A percentile compares a stretch with the other conserved stretches of the same genome.
phyloP scores from a whole-genome alignment of 1,140 invertebrate species.

The Cotesia typhae region DNA sequence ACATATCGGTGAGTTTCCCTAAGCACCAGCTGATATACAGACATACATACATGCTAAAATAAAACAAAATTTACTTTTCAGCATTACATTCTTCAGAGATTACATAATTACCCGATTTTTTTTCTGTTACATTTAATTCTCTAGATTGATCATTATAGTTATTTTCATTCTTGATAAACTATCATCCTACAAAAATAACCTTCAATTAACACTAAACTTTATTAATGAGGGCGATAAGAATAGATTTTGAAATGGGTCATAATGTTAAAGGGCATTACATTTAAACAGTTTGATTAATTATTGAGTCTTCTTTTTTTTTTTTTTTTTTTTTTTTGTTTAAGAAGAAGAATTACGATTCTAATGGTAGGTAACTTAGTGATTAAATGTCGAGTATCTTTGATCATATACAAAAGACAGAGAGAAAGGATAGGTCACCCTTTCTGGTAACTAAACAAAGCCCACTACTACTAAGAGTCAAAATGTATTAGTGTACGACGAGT shows the following conservation, averaged over 20 bases:
- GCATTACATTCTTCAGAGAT: too few species aligned
- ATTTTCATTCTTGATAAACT: too few species aligned
- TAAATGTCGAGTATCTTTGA: conserved; percentile 14
- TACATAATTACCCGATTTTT: too few species aligned
- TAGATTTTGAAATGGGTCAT: too few species aligned
- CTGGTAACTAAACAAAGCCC: conserved; percentile 51
- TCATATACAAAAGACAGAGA: conserved; percentile 57
- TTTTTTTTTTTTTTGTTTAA: background rate
- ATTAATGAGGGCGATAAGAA: too few species aligned
- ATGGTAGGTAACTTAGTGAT: background rate
- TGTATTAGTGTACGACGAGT: conserved; percentile 42
- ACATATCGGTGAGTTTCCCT: conserved; percentile 36
- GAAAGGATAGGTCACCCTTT: conserved; percentile 46
- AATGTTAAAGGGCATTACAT: too few species aligned
- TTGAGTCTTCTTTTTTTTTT: background rate
- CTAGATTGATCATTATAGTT: too few species aligned
- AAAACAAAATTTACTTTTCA: too few species aligned
- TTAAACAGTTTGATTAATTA: too few species aligned
- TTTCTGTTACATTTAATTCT: too few species aligned
- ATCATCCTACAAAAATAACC: too few species aligned
- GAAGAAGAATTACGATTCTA: background rate
- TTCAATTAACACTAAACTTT: too few species aligned
- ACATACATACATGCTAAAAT: background rate
- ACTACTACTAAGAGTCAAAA: conserved; percentile 41
- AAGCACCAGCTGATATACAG: conserved; percentile 14